Base-by-base conservation (phyloP, 1,140 invertebrate species). In the Zaprionus vittiger region DNA sequence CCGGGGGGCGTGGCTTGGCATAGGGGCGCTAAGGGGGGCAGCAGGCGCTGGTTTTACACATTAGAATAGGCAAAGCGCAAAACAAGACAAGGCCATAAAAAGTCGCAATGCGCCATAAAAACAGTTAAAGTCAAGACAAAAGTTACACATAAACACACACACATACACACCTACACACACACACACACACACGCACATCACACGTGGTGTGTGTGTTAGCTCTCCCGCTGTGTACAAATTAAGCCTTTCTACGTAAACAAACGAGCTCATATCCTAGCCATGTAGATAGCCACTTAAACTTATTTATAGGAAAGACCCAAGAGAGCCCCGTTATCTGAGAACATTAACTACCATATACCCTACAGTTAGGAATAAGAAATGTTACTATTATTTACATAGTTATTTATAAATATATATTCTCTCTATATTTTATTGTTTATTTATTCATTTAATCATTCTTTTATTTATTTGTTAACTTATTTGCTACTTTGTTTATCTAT, bases 71-170 rank as follows among this genome's bases (percentile, higher is more conserved):
- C 84, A 79, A 71, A 80, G 76, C 73, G 57, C 47, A 60, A 78
- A 79, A 90, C 64, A 81, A 79, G 72, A 85, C 86, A 90, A 82
- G 85, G 86, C 86, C 82, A 91, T 90, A 90, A 90, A 90, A 90
- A 90, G 86, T 85, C 85, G 85, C 85, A 90, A 78, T 90, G 85
- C 85, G 86, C 85, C 85, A 90, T 90, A 90, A 90, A 90, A 90
- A 90, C 84, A 90, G 85, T 90, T 90, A 90, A 90, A 82, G 86
- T 59, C 82, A 91, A 90, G 85, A 90, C 85, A 90, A 90, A 90
- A 90, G 85, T 90, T 66, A 74, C 81, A 73, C 66, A 63, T 64
- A 79, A 49, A 62, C 57, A 44, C 37, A 62, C 41, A 60, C 61
- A 37, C 26, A 59, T 52, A 55, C 63, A 41, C 55, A 69, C 47